phyloP scores from a whole-genome alignment of 2,888 invertebrate genomes.

The Ormyrus labotus region DNA sequence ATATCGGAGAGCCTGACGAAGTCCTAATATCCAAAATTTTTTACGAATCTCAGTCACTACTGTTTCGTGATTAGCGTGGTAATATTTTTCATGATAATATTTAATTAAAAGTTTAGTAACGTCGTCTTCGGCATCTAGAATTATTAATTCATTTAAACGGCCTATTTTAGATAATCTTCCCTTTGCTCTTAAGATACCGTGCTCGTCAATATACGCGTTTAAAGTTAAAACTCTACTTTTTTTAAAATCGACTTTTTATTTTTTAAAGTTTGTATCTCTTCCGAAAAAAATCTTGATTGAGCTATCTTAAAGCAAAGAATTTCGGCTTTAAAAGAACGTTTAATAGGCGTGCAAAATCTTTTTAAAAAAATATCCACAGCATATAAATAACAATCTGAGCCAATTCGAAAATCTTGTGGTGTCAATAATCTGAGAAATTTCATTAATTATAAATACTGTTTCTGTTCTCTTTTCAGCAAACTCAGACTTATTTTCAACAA shows the following conservation, averaged over 20 bases:
- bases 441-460: not conserved
- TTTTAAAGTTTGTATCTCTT: not conserved
- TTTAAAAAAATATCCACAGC: not conserved
- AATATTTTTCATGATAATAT: conserved; percentile 3
- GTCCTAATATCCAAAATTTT: not conserved
- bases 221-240: not conserved
- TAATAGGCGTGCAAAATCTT: not conserved
- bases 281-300: not conserved
- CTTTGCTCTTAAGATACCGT: not conserved
- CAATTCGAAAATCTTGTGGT: not conserved
- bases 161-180: not conserved
- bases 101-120: not conserved
- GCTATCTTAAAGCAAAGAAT: too few relatives aligned
- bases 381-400: not conserved
- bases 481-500: not conserved
- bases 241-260: not conserved
- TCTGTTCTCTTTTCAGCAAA: not conserved
- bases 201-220: not conserved
- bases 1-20: not conserved
- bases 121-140: not conserved
- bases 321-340: not conserved
- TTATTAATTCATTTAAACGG: not conserved
- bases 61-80: not conserved
- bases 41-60: conserved; percentile 3
- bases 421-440: not conserved